Conservation (phyloP, 2,888 invertebrate species). For the Chalcosyrphus nemorum region DNA sequence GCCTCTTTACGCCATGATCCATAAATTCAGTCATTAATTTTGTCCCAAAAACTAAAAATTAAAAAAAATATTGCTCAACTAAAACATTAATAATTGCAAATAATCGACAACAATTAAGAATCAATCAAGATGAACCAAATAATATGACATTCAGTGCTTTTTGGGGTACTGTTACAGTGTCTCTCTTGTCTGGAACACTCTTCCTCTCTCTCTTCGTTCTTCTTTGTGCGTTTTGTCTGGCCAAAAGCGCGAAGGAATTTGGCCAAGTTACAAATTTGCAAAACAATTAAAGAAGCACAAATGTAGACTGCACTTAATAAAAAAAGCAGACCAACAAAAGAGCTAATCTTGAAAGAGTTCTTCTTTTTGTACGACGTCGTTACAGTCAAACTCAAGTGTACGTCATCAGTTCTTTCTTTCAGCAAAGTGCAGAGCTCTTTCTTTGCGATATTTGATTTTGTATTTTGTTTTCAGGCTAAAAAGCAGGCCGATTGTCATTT, state of each 20-base stretch:
- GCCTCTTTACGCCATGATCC: too few species aligned
- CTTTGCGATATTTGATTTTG: too few species aligned
- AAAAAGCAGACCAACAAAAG: conserved; percentile 34
- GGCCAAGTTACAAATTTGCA: conserved; percentile 45
- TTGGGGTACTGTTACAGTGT: not conserved
- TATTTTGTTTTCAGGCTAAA: conserved; percentile 33
- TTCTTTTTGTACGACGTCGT: conserved; percentile 27
- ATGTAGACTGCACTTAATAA: conserved; percentile 35
- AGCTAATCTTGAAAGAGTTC: conserved; percentile 53
- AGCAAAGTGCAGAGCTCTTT: conserved; percentile 12
- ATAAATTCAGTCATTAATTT: too few species aligned
- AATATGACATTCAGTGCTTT: conserved; percentile 24
- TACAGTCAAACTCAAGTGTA: conserved; percentile 8
- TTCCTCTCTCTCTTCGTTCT: not conserved
- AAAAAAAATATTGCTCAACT: too few species aligned
- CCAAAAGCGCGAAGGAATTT: not conserved
- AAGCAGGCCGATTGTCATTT: conserved; percentile 46
- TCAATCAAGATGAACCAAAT: conserved; percentile 52
- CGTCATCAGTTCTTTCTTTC: conserved; percentile 9
- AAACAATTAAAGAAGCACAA: conserved; percentile 28
- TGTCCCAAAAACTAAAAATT: not conserved
- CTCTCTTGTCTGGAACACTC: not conserved
- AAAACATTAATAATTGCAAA: conserved; percentile 4
- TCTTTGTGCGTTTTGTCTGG: not conserved
- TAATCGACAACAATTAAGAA: conserved; percentile 19